These are phyloP conservation scores for Stegodyphus dumicola DNA, from an alignment of 1,140 invertebrate genomes.

Conservation along the genomic window DNA sequence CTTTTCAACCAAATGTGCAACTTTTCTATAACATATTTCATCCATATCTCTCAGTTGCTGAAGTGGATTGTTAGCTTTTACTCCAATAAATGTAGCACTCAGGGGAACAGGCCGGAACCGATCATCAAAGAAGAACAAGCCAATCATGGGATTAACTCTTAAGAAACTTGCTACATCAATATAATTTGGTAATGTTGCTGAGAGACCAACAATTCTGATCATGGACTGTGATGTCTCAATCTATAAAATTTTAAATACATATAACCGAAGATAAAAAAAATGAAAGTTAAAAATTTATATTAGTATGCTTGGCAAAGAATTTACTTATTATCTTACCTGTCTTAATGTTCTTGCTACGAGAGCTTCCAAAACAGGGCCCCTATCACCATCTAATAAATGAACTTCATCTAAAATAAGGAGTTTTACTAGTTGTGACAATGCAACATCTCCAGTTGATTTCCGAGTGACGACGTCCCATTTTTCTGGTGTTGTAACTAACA, in stretches of 20 bases:
- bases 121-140: constrained; percentile 97
- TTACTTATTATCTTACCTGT: constrained; percentile 72
- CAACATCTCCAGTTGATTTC: constrained; percentile 92
- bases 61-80: constrained; percentile 82
- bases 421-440: constrained; percentile 89
- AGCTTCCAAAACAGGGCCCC: constrained; percentile 97
- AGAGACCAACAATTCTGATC: constrained; percentile 97
- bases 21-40: constrained; percentile 93
- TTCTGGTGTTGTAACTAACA: constrained; percentile 98
- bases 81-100: constrained; percentile 90
- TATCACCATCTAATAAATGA: constrained; percentile 95
- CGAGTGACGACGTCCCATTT: constrained; percentile 99
- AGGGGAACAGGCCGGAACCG: constrained; percentile 96
- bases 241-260: constrained; percentile 64
- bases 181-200: constrained; percentile 98
- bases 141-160: constrained; percentile 90
- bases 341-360: constrained; percentile 94
- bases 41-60: constrained; percentile 91
- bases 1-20: constrained; percentile 81
- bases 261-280: background rate
- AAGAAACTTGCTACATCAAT: constrained; percentile 95
- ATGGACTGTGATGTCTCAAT: constrained; percentile 95
- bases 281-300: background rate
- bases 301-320: background rate
- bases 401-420: constrained; percentile 99